Evolutionary conservation across 2,888 invertebrate genomes (phyloP).

Genomic region (Drosophila borealis): DNA sequence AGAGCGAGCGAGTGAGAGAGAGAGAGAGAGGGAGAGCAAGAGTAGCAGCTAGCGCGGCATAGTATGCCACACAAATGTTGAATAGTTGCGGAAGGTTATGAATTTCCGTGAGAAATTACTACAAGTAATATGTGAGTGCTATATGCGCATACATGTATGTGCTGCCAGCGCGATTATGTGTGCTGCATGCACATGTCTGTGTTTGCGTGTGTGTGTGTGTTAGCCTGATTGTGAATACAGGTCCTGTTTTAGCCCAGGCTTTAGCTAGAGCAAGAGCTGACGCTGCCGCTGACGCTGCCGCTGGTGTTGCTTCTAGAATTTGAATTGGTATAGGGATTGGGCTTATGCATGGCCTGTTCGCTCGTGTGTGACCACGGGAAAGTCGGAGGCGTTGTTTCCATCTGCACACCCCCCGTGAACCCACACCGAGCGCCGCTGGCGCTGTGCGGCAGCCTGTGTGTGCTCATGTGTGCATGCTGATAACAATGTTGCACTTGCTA

Average conservation of each 20-base stretch:
- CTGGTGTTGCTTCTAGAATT: slow-evolving; percentile 36
- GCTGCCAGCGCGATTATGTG: slow-evolving; percentile 14
- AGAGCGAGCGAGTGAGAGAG: neutral
- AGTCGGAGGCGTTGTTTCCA: slow-evolving; percentile 41
- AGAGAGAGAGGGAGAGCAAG: slow-evolving; percentile 16
- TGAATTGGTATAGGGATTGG: slow-evolving; percentile 43
- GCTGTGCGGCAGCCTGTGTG: slow-evolving; percentile 40
- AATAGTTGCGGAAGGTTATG: slow-evolving; percentile 84
- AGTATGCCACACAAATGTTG: slow-evolving; percentile 77
- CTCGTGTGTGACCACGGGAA: slow-evolving; percentile 78
- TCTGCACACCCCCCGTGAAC: neutral
- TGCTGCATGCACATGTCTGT: slow-evolving; percentile 6
- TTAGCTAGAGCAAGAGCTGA: slow-evolving; percentile 4
- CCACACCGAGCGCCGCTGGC: neutral
- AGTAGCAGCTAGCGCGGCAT: slow-evolving; percentile 49
- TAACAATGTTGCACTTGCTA: slow-evolving; percentile 80
- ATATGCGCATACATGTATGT: slow-evolving; percentile 25
- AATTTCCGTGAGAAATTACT: slow-evolving; percentile 83
- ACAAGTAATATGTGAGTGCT: slow-evolving; percentile 77
- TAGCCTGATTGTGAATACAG: slow-evolving; percentile 31
- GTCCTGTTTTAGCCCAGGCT: slow-evolving; percentile 29
- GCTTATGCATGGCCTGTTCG: slow-evolving; percentile 52
- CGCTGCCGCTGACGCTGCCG: slow-evolving; percentile 7
- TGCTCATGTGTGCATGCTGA: slow-evolving; percentile 79
- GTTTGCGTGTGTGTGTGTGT: slow-evolving; percentile 10